These are phyloP conservation scores for Philaethria dido DNA, from an alignment of 2,888 invertebrate genomes.

Conservation along the genomic window DNA sequence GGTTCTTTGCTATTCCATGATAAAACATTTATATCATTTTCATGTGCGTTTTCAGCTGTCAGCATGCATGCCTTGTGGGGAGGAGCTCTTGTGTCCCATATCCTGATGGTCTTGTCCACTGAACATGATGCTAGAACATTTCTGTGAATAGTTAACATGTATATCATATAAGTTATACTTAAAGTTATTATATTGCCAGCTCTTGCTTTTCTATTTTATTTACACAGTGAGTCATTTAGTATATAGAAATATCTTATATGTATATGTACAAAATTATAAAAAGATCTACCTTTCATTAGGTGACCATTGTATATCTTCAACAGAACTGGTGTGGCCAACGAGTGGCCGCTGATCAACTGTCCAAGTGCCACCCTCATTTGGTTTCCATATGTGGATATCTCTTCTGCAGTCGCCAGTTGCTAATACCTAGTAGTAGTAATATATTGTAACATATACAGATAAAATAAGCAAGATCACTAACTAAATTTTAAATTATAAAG, in stretches of 20 bases:
- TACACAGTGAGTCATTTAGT: too few relatives aligned
- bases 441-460: not conserved
- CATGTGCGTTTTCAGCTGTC: constrained; percentile 92
- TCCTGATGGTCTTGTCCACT: constrained; percentile 94
- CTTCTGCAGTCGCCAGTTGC: constrained; percentile 97
- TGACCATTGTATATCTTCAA: constrained; percentile 99
- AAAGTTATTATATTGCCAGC: too few relatives aligned
- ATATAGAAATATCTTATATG: not conserved
- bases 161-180: too few relatives aligned
- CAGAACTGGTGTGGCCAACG: constrained; percentile 94
- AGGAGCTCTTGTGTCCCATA: constrained; percentile 97
- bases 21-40: constrained; percentile 97
- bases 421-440: constrained; percentile 83
- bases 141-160: constrained; percentile 56
- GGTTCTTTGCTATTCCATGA: constrained; percentile 97
- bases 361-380: constrained; percentile 92
- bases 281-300: constrained; percentile 90
- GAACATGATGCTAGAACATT: constrained; percentile 95
- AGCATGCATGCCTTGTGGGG: constrained; percentile 96
- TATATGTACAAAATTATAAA: not conserved
- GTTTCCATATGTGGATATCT: constrained; percentile 97
- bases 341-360: constrained; percentile 95
- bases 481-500: too few relatives aligned
- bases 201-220: too few relatives aligned
- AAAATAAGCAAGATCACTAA: not conserved